These are phyloP conservation scores for Phrynocephalus vlangalii DNA, from an alignment of 2,797 vertebrate genomes.

Conservation along the genomic window DNA sequence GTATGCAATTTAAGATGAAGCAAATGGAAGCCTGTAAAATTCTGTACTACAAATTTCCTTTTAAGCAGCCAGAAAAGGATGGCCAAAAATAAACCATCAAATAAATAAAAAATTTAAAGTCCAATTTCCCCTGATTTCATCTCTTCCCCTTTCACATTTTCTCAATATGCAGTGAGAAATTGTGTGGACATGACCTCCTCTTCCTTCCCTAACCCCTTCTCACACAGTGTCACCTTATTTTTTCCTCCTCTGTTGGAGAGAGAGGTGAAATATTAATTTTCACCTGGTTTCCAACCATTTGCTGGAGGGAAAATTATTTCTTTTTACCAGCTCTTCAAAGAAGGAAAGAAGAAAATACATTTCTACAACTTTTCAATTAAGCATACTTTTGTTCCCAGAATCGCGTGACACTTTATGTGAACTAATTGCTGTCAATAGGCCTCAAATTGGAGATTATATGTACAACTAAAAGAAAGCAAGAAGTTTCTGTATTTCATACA, in stretches of 20 bases:
- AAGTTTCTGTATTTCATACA: too few relatives aligned
- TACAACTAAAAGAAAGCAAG: not conserved
- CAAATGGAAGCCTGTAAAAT: not conserved
- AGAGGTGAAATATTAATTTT: not conserved
- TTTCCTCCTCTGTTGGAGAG: not conserved
- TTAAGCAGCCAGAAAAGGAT: not conserved
- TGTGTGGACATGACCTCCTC: not conserved
- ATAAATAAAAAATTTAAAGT: too few relatives aligned
- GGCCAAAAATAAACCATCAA: not conserved
- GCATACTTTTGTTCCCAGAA: not conserved
- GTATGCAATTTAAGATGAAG: not conserved
- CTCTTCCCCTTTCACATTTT: not conserved
- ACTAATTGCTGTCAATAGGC: not conserved
- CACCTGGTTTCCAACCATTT: not conserved
- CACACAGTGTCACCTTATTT: not conserved
- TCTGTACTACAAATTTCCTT: not conserved
- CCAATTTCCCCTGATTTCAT: not conserved
- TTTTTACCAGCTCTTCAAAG: not conserved
- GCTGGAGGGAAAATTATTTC: constrained; percentile 1
- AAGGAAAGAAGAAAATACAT: not conserved
- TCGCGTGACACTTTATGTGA: not conserved
- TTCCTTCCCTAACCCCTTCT: not conserved
- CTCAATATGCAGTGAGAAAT: not conserved
- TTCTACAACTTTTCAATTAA: not conserved
- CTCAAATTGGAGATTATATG: not conserved